Evolutionary conservation across 2,113 vertebrate genomes (phyloP), one percentile per base, ranked within the genome.

Genomic region (Marcusenius ussheri): DNA sequence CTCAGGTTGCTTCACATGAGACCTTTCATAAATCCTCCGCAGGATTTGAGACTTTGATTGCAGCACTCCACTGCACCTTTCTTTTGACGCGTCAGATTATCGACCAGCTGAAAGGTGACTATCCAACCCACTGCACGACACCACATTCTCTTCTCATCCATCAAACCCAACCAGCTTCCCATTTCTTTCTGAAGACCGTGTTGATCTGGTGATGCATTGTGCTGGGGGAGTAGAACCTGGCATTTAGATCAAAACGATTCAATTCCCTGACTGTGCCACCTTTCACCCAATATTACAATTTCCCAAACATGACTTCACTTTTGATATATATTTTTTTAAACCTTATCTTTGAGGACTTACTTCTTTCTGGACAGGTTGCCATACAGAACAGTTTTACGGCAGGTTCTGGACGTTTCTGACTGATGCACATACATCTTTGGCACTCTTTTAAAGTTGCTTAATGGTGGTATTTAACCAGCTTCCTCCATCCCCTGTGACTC

Each of bases 221-320:
- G 74, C 39, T 80, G 5, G 74, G 74, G 35, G n/a, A n/a, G n/a
- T n/a, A n/a, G n/a, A n/a, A 21, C 35, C 74, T 80, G 74, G 74
- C 74, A 80, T 80, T 80, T 80, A 80, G 35, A 80, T 80, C 74
- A 80, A 80, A 80, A 80, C 35, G 35, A 39, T 80, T 80, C 74
- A 42, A 80, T 80, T 42, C 74, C 15, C 74, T 80, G 74, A 19
- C 35, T 6, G 1, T 80, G 74, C 31, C 35, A 42, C 35, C 74
- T 80, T 80, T 80, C 35, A 42, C 35, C 13, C 11, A 42, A 80
- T 39, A 80, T 42, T 80, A 80, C 74, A 19, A 39, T 80, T 80
- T 80, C 74, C 27, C 74, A 80, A 80, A 42, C 74, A 80, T 42
- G 31, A 80, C 74, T 80, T 80, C 35, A 80, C 15, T 80, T 80